phyloP scores from a whole-genome alignment of 2,888 invertebrate species.

The Drosophila nigricruria region DNA sequence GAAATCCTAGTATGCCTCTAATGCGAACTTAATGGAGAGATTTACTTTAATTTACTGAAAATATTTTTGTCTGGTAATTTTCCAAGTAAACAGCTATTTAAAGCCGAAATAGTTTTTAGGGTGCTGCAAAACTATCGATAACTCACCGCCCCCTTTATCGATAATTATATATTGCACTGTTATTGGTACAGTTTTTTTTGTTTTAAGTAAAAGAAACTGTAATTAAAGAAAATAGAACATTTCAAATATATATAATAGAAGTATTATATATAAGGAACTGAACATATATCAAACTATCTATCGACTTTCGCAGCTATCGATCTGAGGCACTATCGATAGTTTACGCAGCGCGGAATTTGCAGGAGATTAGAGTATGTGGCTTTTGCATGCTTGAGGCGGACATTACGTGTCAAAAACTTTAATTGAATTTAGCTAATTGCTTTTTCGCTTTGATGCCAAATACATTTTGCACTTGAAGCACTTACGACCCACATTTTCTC shows the following conservation, averaged over 20 bases:
- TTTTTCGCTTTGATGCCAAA: constrained; percentile 32
- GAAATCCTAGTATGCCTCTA: constrained; percentile 33
- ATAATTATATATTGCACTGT: background rate
- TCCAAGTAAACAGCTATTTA: constrained; percentile 5
- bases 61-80: background rate
- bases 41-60: background rate
- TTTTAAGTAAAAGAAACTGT: background rate
- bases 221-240: background rate
- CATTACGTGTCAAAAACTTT: constrained; percentile 35
- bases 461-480: constrained; percentile 60
- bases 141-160: background rate
- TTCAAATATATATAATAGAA: constrained; percentile 7
- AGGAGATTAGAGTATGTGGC: constrained; percentile 32
- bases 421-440: constrained; percentile 38
- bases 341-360: constrained; percentile 6
- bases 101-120: constrained; percentile 25
- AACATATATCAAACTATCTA: constrained; percentile 1
- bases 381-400: constrained; percentile 40
- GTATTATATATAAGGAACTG: constrained; percentile 11
- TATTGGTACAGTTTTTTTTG: background rate
- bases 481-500: constrained; percentile 3
- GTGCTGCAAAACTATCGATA: constrained; percentile 19
- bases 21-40: constrained; percentile 5
- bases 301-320: background rate
- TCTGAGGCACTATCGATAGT: constrained; percentile 19